Evolutionary conservation across 2,113 vertebrate genomes (phyloP), one percentile per base, ranked within the genome.

Genomic region (Syngnathus floridae): DNA sequence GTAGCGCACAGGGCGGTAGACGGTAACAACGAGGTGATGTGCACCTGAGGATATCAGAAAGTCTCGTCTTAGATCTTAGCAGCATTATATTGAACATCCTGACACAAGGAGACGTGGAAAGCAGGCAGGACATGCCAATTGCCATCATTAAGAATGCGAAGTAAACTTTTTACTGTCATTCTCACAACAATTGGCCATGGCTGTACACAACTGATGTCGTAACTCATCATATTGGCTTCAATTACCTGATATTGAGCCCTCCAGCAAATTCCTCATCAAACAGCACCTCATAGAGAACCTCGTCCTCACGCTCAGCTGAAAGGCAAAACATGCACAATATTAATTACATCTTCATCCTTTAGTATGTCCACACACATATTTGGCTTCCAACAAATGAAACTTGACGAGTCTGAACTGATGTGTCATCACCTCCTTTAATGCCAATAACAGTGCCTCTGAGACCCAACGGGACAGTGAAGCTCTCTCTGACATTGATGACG

Each of bases 201-300:
- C 26, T 31, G 26, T 31, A 31, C 26, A 31, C 26, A 31, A 31
- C 26, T 31, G 2, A 31, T 31, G 26, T 3, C 26, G 26, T 31
- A 31, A 31, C 26, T 31, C 26, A 31, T 31, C 26, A 31, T 31
- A 8, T 22, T 10, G 35, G 56, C 31, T 37, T 17, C 5, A 3
- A 19, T n/a, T 64, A 99, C 97, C 97, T 96, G 90, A 99, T 92
- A 73, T 87, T 94, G 67, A 98, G 91, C 62, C 97, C 97, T 82
- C 97, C 95, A 61, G 90, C 89, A 88, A 99, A 99, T 68, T 97
- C 97, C 76, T 98, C 95, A 90, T 99, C 97, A 87, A 98, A 99
- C 65, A 98, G 70, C 58, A 99, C 95, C 88, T 99, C 97, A 31
- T 94, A 98, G n/a, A 98, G 90, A 69, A 98, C 91, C 85, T 99